Base-by-base conservation (phyloP, 23 tunicate species). In the Trididemnum clinides region DNA sequence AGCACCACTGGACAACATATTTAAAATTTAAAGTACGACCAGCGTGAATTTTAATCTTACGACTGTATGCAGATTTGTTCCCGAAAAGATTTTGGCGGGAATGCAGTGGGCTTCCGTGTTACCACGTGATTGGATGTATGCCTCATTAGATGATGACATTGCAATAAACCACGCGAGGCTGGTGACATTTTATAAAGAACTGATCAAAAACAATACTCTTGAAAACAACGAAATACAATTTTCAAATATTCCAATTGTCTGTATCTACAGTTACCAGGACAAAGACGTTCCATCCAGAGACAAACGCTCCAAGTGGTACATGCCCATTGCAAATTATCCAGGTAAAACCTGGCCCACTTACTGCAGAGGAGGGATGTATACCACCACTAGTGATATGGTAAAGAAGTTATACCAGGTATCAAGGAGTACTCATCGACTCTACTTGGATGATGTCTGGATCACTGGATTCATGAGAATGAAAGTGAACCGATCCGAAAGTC, bases 391-490 rank as follows among this genome's bases (percentile, higher is more conserved):
- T 1, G 19, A 22, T 28, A 1, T 38, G 59, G 82, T 44, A 12
- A 71, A 37, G 0, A 57, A 85, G 26, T 27, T 85, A 33, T 75
- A 32, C 33, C 54, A 85, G 37, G 62, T 74, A 3, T 85, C 88
- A 2, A 34, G 58, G 22, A 1, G 1, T 6, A 58, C 72, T 31
- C 57, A 72, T 22, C 51, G 7, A 3, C 28, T 85, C 10, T 33
- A 73, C 7, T 33, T 85, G 31, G 88, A 85, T 58, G 88, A 85
- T 34, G 88, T 85, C 10, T 84, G 87, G 87, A 84, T 84, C 19
- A 84, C 87, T 38, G 87, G 87, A 20, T 38, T 84, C 15, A 71
- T 85, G 72, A 54, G 88, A 33, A 12, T 33, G 35, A 71, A 50
- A 20, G 27, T 85, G 82, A 18, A 33, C n/a, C 29, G 26, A 29